These are phyloP conservation scores for Desmophyllum pertusum DNA, from an alignment of 92 coral and sea anemone species.

Conservation along the genomic window DNA sequence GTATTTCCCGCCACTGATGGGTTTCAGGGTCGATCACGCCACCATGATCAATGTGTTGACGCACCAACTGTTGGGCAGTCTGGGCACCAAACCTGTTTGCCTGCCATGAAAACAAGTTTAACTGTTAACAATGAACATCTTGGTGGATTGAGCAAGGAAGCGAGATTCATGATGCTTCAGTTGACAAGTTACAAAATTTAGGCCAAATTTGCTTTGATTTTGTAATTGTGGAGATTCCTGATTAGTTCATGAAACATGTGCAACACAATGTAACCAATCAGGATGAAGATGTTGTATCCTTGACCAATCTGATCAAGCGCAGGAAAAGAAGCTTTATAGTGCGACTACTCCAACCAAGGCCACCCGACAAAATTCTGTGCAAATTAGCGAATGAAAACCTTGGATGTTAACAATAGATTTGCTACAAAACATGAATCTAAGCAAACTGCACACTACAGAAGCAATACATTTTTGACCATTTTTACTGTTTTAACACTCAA, in stretches of 20 bases:
- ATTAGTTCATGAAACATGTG: too few relatives aligned
- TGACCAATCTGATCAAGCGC: neutral
- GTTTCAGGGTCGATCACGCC: constrained; percentile 96
- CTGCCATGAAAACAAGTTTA: constrained; percentile 30
- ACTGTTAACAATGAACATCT: neutral
- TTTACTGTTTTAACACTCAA: too few relatives aligned
- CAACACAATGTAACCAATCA: too few relatives aligned
- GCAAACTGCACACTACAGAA: too few relatives aligned
- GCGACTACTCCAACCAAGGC: too few relatives aligned
- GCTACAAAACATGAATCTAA: too few relatives aligned
- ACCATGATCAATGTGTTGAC: constrained; percentile 98
- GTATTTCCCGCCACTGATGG: constrained; percentile 93
- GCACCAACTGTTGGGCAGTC: constrained; percentile 93
- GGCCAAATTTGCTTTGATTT: neutral
- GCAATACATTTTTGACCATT: too few relatives aligned
- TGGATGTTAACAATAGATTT: too few relatives aligned
- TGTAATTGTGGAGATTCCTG: neutral
- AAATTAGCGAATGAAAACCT: too few relatives aligned
- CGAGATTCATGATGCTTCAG: neutral
- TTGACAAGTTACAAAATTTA: neutral
- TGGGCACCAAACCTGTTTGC: constrained; percentile 77
- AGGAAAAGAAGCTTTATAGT: too few relatives aligned
- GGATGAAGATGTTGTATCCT: neutral
- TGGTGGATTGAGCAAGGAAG: neutral
- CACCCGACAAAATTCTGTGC: too few relatives aligned